Evolutionary conservation across 2,113 vertebrate species (phyloP), one percentile per base, ranked within the genome.

Genomic region (Hypomesus transpacificus): DNA sequence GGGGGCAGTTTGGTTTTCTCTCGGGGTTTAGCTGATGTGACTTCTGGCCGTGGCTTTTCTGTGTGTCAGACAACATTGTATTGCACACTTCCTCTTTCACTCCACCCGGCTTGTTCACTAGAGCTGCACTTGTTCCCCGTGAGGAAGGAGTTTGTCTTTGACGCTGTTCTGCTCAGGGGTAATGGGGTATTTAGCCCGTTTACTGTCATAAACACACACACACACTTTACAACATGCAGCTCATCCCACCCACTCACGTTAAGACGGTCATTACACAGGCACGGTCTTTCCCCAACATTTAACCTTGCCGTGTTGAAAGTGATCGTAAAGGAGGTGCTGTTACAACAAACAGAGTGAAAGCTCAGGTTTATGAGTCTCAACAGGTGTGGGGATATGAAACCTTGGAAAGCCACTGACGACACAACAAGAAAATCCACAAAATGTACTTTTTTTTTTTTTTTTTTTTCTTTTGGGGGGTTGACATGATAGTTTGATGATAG

Each of bases 221-320:
- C 3, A 31, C 31, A 34, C 39, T 46, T 46, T 46, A 46, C 39
- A 46, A 9, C 39, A 2, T 11, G 39, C 39, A 11, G 9, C 9
- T 46, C 39, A 46, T 46, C 1, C 26, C 14, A 16, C 17, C 14
- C 26, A 17, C 21, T 64, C 57, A 24, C 58, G 52, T 80, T 76
- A 82, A 79, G 74, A 59, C 59, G 52, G 34, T 78, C 80, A 82
- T 85, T 81, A 82, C 34, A 51, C 24, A 56, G 76, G n/a, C 13
- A 53, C 24, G 53, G 72, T 20, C 59, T 67, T 26, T 73, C 39
- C 39, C 57, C 65, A 26, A 73, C 54, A 65, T 69, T 62, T 56
- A 50, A 61, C 20, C 22, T 26, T 4, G 13, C 21, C 17, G 16
- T 20, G 61, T 63, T 63, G 22, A 63, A 14, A 4, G 26, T 7